phyloP scores from a whole-genome alignment of 2,797 vertebrate genomes.

The Coendou prehensilis region DNA sequence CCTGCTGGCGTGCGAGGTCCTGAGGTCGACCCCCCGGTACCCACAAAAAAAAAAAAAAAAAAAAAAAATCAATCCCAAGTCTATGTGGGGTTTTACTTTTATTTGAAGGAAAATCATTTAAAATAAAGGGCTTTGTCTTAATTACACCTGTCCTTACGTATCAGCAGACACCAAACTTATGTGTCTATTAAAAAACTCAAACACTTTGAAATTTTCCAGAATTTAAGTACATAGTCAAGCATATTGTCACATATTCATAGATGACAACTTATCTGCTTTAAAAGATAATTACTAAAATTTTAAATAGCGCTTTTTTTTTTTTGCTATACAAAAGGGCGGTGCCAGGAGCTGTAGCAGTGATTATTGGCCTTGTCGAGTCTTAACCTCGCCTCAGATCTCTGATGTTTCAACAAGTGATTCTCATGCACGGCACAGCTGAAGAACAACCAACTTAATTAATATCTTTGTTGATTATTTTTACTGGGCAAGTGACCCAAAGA shows the following conservation, averaged over 20 bases:
- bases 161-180: neutral
- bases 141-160: neutral
- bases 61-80: neutral
- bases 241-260: neutral
- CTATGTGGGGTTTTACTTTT: neutral
- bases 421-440: neutral
- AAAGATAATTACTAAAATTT: neutral
- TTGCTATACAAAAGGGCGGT: neutral
- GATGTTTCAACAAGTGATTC: neutral
- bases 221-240: neutral
- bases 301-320: neutral
- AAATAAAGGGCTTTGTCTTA: neutral
- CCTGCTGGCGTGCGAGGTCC: too few species aligned
- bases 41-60: too few species aligned
- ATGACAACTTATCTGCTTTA: neutral
- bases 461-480: conserved; percentile 55
- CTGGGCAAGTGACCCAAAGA: conserved; percentile 33
- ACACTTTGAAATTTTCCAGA: neutral
- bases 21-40: too few species aligned
- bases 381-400: neutral
- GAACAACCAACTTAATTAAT: conserved; percentile 43
- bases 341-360: fast-evolving
- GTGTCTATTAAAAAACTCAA: neutral
- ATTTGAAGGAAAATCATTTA: neutral
- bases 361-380: neutral